phyloP scores from a whole-genome alignment of 2,113 vertebrate species.

The Vulpes vulpes region DNA sequence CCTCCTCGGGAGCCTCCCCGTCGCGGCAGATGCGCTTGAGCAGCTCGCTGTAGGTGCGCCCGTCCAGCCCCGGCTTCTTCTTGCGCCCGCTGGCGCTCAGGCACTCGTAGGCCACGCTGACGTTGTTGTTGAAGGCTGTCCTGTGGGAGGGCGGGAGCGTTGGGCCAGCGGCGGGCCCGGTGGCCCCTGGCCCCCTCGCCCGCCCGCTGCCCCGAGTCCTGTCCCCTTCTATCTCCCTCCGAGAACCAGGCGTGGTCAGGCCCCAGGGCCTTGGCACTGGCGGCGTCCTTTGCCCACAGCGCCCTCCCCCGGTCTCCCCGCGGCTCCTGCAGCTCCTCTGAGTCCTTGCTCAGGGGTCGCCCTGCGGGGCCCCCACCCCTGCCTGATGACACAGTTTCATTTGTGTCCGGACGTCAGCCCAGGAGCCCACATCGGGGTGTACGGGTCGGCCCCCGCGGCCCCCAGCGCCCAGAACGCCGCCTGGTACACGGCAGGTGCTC shows the following conservation, averaged over 20 bases:
- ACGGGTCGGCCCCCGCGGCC: not conserved
- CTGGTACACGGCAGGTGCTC: not conserved
- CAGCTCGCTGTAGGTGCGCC: constrained; percentile 93
- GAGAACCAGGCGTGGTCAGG: not conserved
- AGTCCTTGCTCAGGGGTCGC: not conserved
- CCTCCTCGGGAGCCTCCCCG: constrained; percentile 89
- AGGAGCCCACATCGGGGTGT: not conserved
- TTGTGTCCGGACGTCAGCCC: not conserved
- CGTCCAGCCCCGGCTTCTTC: constrained; percentile 89
- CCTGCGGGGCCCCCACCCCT: not conserved
- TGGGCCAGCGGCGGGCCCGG: not conserved
- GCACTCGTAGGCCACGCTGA: constrained; percentile 91
- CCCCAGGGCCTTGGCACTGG: not conserved
- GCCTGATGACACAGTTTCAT: not conserved
- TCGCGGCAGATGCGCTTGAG: constrained; percentile 92
- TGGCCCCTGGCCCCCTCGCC: rapidly evolving
- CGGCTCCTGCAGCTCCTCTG: not conserved
- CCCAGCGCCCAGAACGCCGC: not conserved
- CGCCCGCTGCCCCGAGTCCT: not conserved
- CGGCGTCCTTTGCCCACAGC: not conserved
- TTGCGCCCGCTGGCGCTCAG: constrained; percentile 86
- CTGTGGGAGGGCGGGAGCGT: constrained; percentile 71
- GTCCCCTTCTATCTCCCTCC: not conserved
- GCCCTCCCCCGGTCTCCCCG: not conserved
- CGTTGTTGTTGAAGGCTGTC: constrained; percentile 91